Percentiles rank a stretch among this genome's conserved stretches.
Evolutionary conservation across 2,113 vertebrate genomes (phyloP).

Genomic region (Rhinichthys klamathensis): DNA sequence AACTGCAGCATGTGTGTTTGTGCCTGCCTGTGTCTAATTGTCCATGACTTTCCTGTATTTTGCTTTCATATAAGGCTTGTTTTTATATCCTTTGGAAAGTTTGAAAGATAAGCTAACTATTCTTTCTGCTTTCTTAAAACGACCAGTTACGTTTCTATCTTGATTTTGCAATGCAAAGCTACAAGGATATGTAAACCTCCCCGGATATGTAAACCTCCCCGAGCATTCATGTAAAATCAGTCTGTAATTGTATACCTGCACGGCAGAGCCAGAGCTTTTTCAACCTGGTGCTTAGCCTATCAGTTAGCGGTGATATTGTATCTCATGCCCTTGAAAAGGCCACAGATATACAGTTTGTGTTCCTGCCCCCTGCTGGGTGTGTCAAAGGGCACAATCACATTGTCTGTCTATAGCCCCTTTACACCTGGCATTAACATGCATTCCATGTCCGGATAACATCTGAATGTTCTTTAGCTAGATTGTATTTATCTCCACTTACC

Average conservation of each 20-base stretch:
- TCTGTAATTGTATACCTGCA: conserved; percentile 21
- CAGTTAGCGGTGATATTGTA: conserved; percentile 21
- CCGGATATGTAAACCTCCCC: not conserved
- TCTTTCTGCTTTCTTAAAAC: not conserved
- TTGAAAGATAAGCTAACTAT: not conserved
- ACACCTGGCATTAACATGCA: not conserved
- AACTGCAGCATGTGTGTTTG: not conserved
- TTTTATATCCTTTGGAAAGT: not conserved
- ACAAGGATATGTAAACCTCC: not conserved
- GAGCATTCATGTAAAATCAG: conserved; percentile 11
- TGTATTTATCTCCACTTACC: not conserved
- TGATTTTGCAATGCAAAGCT: not conserved
- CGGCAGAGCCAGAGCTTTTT: not conserved
- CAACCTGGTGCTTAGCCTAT: conserved; percentile 2
- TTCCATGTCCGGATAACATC: not conserved
- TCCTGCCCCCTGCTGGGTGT: conserved; percentile 25
- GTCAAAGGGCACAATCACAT: conserved; percentile 22
- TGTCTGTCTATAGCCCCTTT: conserved; percentile 16
- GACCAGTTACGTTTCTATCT: not conserved
- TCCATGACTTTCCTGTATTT: not conserved
- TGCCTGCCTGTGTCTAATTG: not conserved
- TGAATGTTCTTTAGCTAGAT: not conserved
- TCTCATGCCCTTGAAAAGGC: conserved; percentile 2
- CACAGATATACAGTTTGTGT: conserved; percentile 14
- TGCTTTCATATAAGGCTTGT: not conserved